Conservation (phyloP, 1,140 invertebrate genomes). For the Heliconius nattereri region DNA sequence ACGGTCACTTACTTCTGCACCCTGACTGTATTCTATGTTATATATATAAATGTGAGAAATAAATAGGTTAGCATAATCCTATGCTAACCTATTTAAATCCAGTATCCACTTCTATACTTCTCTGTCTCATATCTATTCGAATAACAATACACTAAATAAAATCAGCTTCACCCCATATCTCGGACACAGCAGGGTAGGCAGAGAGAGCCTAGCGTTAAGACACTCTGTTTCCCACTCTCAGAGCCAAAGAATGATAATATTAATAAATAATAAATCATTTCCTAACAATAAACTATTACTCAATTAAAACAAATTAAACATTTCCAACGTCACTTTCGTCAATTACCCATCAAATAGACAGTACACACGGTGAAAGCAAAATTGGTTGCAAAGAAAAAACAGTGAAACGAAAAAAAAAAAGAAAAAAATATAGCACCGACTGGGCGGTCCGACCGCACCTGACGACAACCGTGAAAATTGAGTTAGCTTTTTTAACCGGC, state of each 20-base stretch:
- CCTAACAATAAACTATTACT: conserved; percentile 8
- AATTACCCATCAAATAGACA: conserved; percentile 21
- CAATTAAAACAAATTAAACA: conserved; percentile 32
- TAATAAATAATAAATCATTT: not conserved
- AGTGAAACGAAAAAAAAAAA: conserved; percentile 30
- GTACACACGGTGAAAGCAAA: conserved; percentile 67
- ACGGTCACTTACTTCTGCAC: too few relatives aligned
- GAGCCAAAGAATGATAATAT: not conserved
- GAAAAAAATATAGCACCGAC: conserved; percentile 35
- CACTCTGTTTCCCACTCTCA: too few relatives aligned
- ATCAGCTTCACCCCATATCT: too few relatives aligned
- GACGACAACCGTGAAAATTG: conserved; percentile 63
- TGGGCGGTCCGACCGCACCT: conserved; percentile 29
- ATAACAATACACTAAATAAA: too few relatives aligned
- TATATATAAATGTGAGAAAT: too few relatives aligned
- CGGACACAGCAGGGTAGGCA: too few relatives aligned
- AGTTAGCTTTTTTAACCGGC: conserved; percentile 65
- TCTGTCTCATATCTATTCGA: too few relatives aligned
- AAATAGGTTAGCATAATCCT: too few relatives aligned
- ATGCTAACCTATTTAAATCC: too few relatives aligned
- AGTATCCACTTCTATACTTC: too few relatives aligned
- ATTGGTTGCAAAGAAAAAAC: conserved; percentile 54
- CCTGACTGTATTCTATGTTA: too few relatives aligned
- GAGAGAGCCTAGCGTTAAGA: too few relatives aligned
- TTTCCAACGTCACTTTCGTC: conserved; percentile 37